phyloP scores from a whole-genome alignment of 2,113 vertebrate genomes.

The Percopsis transmontana region DNA sequence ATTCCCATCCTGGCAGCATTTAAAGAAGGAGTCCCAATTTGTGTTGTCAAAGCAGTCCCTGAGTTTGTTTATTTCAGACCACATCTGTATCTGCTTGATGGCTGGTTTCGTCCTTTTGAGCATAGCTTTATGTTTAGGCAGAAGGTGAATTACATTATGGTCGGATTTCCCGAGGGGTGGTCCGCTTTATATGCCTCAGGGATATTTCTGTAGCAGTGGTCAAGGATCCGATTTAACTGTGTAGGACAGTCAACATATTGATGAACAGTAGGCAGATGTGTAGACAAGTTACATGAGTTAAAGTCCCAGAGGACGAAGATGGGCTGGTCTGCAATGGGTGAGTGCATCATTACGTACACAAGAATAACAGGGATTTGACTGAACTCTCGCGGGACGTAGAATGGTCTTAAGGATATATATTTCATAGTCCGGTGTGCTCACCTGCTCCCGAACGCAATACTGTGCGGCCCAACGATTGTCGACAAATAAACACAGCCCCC shows the following conservation, averaged over 20 bases:
- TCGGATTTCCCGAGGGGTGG: slow-evolving; percentile 2
- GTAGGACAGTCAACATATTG: slow-evolving; percentile 11
- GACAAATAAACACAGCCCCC: slow-evolving; percentile 11
- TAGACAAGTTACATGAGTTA: slow-evolving; percentile 1
- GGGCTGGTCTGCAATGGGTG: not conserved
- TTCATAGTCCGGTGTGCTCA: slow-evolving; percentile 19
- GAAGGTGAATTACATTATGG: slow-evolving; percentile 3
- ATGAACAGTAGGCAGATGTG: not conserved
- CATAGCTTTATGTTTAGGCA: slow-evolving; percentile 2
- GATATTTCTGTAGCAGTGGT: not conserved
- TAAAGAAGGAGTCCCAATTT: slow-evolving; percentile 8
- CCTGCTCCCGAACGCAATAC: not conserved
- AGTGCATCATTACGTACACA: slow-evolving; percentile 4
- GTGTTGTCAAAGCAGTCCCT: slow-evolving; percentile 10
- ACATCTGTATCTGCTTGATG: not conserved
- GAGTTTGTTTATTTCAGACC: not conserved
- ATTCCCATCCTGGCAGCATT: not conserved
- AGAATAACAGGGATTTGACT: slow-evolving; percentile 11
- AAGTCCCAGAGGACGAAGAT: slow-evolving; percentile 2
- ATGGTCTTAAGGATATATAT: slow-evolving; percentile 5
- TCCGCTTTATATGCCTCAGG: not conserved
- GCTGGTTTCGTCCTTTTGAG: not conserved
- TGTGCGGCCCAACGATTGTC: slow-evolving; percentile 9
- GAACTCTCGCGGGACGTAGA: slow-evolving; percentile 1
- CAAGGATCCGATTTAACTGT: not conserved